Base-by-base conservation (phyloP, 2,888 invertebrate genomes). In the Leucophenga montana region DNA sequence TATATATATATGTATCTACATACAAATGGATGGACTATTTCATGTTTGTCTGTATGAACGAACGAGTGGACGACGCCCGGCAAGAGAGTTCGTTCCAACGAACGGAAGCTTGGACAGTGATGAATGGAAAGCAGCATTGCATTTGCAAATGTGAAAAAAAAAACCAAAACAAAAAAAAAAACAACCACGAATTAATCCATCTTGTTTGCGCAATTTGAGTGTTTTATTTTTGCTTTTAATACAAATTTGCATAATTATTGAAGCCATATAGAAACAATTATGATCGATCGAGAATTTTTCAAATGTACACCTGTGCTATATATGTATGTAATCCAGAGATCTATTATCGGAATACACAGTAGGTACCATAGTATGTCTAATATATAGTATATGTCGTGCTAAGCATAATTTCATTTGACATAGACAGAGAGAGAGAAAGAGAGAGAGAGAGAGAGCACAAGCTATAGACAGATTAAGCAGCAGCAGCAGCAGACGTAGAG, bases 61-160 rank as follows among this genome's bases (percentile, higher is more conserved):
- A n/a, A 31, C 53, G 50, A 65, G 11, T 39, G 39, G 39, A 39
- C 39, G 39, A 39, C 39, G 39, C 39, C 39, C 39, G 39, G 39
- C 39, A 39, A 39, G 11, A 39, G 39, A 39, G 39, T 39, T 44
- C 54, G 39, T 66, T 50, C 39, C 27, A 57, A 57, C 22, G 44
- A 78, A 74, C 80, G 82, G 81, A 81, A 81, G 74, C 79, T 67
- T 70, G 77, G 73, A 83, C 83, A 81, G 78, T 81, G 81, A 81
- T 81, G 79, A 82, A 81, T 81, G 81, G 78, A 39, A 39, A 11
- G 68, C 67, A 16, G 22, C 27, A 16, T 20, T 64, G 62, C 62
- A 64, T 64, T 64, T 46, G 44, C 33, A 16, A 20, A 56, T n/a
- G n/a, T 3, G 1, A 57, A 57, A 57, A 20, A 2, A 27, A n/a